phyloP scores from a whole-genome alignment of 2,888 invertebrate species.

The Drosophila pegasa region DNA sequence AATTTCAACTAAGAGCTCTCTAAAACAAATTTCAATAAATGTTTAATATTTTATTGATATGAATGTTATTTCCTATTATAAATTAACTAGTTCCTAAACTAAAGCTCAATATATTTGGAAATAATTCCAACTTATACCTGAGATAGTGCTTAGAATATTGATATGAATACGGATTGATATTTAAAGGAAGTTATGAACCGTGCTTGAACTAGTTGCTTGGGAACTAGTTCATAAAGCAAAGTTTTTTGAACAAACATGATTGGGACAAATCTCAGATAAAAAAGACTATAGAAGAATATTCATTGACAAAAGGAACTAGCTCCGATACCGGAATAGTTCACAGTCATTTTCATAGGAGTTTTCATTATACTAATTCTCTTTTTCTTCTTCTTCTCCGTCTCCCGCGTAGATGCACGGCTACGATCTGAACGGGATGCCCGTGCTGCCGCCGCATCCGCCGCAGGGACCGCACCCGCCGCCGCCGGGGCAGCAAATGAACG shows the following conservation, averaged over 20 bases:
- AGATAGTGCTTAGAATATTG: no score
- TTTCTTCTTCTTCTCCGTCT: not conserved
- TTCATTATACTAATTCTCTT: not conserved
- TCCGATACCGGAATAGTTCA: not conserved
- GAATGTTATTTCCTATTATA: no score
- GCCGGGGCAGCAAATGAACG: conserved; percentile 86
- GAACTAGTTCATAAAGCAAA: not conserved
- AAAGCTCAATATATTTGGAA: not conserved
- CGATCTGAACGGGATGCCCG: conserved; percentile 88
- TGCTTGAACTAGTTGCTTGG: not conserved
- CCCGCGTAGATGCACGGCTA: conserved; percentile 94
- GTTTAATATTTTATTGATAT: no score
- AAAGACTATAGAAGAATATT: no score
- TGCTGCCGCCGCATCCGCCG: conserved; percentile 81
- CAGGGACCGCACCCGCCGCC: conserved; percentile 86
- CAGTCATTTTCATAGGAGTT: not conserved
- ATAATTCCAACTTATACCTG: no score
- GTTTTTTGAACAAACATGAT: not conserved
- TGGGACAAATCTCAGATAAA: no score
- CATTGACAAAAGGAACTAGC: not conserved
- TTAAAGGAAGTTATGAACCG: not conserved
- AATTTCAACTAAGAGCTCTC: not conserved
- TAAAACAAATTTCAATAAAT: no score
- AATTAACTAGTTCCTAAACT: not conserved
- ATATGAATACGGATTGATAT: no score